These are phyloP conservation scores for Notechis scutatus DNA, from an alignment of 2,113 vertebrate species.

Conservation along the genomic window DNA sequence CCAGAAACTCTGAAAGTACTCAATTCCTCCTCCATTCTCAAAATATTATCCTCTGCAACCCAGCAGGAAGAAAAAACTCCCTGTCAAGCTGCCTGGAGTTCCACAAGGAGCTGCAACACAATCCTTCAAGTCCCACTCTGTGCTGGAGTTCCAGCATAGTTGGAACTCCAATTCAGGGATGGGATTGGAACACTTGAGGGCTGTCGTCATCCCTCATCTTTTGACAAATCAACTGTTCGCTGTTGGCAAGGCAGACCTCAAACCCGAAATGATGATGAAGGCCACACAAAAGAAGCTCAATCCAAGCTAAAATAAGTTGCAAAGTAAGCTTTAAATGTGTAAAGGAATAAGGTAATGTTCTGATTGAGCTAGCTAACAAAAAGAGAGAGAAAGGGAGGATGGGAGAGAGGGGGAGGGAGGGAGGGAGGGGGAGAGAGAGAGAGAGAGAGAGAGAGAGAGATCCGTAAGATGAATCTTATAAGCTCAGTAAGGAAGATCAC, in stretches of 20 bases:
- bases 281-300: background rate
- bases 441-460: background rate
- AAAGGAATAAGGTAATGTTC: background rate
- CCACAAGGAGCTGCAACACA: background rate
- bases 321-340: background rate
- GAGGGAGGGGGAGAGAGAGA: too few species aligned
- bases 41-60: background rate
- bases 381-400: background rate
- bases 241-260: background rate
- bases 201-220: background rate
- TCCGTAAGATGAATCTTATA: background rate
- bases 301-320: slow-evolving; percentile 1
- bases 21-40: background rate
- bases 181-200: background rate
- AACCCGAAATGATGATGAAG: background rate
- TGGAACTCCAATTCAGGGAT: background rate
- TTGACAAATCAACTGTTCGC: background rate
- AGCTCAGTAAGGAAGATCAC: background rate
- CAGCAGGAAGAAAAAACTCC: background rate
- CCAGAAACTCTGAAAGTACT: background rate
- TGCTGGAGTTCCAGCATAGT: background rate
- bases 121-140: background rate
- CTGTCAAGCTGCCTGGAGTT: background rate
- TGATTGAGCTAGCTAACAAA: background rate
- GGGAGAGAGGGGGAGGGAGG: too few species aligned